Evolutionary conservation across 1,140 invertebrate genomes (phyloP), one percentile per base, ranked within the genome.

Genomic region (Neodiprion pinetum): DNA sequence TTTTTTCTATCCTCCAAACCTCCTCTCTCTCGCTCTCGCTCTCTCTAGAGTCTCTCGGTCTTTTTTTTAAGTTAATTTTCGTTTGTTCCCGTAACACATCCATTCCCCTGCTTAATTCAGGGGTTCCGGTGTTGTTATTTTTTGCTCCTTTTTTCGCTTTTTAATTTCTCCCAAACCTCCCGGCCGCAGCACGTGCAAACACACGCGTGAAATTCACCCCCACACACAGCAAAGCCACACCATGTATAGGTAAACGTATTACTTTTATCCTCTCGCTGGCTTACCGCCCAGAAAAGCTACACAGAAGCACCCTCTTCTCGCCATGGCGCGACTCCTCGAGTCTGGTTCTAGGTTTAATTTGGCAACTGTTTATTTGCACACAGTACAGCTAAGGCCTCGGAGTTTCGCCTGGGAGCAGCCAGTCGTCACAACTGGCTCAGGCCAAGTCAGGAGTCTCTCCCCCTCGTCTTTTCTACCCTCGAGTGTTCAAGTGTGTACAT

Each of bases 281-380:
- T 61, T 12, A 12, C 53, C 53, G 53, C 53, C 53, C 53, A 61
- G 53, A 17, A 61, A 61, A 61, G 11, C 53, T 61, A 17, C 53
- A 40, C 28, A 12, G 53, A 61, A 61, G 4, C 53, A 61, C 53
- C 53, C 53, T 61, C 53, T 40, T 40, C 53, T 17, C 8, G 53
- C n/a, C 11, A 61, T 14, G 11, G 28, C 28, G 11, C 53, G 53
- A 61, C 5, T 61, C 11, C 11, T 61, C n/a, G 53, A 61, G 53
- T 61, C 53, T 61, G 53, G 53, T 61, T 61, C 53, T 61, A 61
- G 53, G 53, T 61, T 61, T 61, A 61, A 61, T 61, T 61, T 61
- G 53, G 53, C 53, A 61, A 61, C 53, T 61, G 53, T 61, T 61
- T 61, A 61, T 61, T 61, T 61, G 53, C 53, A 12, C 53, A 61